Evolutionary conservation across 2,113 vertebrate species (phyloP).

Genomic region (Tetrax tetrax): DNA sequence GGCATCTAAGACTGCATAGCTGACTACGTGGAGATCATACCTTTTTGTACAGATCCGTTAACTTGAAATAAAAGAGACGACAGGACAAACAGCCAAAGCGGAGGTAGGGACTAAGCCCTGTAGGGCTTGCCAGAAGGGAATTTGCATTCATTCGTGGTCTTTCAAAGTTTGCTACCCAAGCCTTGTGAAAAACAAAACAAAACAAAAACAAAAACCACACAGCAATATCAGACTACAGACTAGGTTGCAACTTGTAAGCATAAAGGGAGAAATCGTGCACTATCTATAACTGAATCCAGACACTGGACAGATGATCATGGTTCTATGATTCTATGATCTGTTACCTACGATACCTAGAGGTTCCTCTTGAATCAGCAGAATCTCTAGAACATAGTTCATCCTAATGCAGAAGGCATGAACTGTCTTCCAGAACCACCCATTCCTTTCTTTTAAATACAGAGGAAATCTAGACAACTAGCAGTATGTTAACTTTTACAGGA

Average conservation of each 20-base stretch:
- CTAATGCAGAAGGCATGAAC: background rate
- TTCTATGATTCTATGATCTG: no score
- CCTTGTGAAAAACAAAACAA: constrained; percentile 74
- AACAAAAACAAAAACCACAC: background rate
- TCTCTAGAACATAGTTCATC: background rate
- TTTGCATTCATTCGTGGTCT: constrained; percentile 93
- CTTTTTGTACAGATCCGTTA: constrained; percentile 96
- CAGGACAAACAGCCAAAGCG: constrained; percentile 96
- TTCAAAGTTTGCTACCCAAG: constrained; percentile 97
- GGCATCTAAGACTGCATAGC: background rate
- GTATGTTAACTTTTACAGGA: background rate
- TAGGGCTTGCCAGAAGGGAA: constrained; percentile 92
- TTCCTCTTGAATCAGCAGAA: background rate
- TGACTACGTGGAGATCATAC: constrained; percentile 58
- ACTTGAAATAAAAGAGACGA: constrained; percentile 93
- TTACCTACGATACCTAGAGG: background rate
- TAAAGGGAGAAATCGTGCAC: background rate
- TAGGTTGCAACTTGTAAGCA: background rate
- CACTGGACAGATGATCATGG: background rate
- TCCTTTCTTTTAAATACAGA: background rate
- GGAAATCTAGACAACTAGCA: background rate
- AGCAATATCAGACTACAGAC: background rate
- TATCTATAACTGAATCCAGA: background rate
- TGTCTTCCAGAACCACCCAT: background rate
- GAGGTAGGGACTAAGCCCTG: constrained; percentile 93